Evolutionary conservation across 2,113 vertebrate species (phyloP), one percentile per base, ranked within the genome.

Genomic region (Antechinus stuartii): DNA sequence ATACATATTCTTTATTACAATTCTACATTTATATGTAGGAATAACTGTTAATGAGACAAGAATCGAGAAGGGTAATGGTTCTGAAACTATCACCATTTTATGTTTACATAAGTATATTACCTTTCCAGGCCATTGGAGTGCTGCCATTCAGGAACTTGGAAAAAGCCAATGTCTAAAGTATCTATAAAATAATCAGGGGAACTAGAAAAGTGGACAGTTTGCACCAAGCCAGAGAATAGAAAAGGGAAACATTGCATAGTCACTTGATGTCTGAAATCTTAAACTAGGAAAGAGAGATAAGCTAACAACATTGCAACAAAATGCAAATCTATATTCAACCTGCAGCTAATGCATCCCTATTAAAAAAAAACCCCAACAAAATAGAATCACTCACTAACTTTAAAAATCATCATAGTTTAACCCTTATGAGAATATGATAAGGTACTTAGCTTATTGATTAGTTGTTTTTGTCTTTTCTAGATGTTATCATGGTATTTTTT

Each of bases 311-410:
- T 84, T n/a, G 19, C 68, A 84, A 84, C 19, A 26, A 84, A 84
- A 84, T 91, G 53, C 35, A 94, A 94, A 95, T n/a, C 4, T 49
- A 57, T 27, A 26, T 47, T 57, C 61, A 90, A 90, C 11, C 68
- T 8, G 42, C 11, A 84, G n/a, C 42, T n/a, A 91, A 19, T 91
- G 24, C 30, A 96, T 0, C 94, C 30, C 90, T 55, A 57, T 57
- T 26, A 93, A 96, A 95, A 96, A 95, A 95, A 92, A 76, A 68
- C 61, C 46, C 91, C 54, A 92, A 96, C 3, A 19, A 26, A 92
- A 91, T 2, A 91, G 30, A 95, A 76, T 76, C n/a, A 94, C 4
- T 10, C 22, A 89, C n/a, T 35, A 84, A 42, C 68, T 84, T 7
- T 76, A 8, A 42, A 84, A 84, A 84, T 35, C n/a, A 84, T 84